Conservation (phyloP, 1,140 invertebrate genomes). For the Drosophila virilis region DNA sequence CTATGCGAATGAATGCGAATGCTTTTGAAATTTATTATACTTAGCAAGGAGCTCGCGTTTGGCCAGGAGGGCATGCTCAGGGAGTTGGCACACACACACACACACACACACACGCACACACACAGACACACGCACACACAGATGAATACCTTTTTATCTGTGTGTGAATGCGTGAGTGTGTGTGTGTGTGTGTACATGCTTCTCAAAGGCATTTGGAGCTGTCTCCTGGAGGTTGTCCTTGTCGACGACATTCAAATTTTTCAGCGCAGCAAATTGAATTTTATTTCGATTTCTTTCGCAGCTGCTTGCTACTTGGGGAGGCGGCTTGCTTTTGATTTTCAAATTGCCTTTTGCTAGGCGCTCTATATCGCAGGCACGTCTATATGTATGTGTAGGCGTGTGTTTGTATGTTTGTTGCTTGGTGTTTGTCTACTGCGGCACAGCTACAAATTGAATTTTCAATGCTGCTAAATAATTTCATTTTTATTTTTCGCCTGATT, state of each 20-base stretch:
- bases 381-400: constrained; percentile 22
- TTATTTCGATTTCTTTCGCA: constrained; percentile 75
- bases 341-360: constrained; percentile 69
- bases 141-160: neutral
- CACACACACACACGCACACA: constrained; percentile 8
- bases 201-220: constrained; percentile 67
- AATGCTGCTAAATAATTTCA: constrained; percentile 78
- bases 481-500: constrained; percentile 69
- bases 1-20: constrained; percentile 82
- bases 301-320: constrained; percentile 3
- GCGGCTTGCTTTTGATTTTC: constrained; percentile 47
- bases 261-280: constrained; percentile 76
- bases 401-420: constrained; percentile 23
- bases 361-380: constrained; percentile 53
- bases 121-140: constrained; percentile 5
- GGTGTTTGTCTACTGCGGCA: constrained; percentile 41
- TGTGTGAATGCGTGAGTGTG: neutral
- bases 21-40: constrained; percentile 82
- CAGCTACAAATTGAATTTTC: constrained; percentile 69
- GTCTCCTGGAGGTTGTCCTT: constrained; percentile 27
- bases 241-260: constrained; percentile 66
- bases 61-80: constrained; percentile 8
- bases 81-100: constrained; percentile 25
- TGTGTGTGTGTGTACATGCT: constrained; percentile 28
- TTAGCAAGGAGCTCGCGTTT: neutral